Percentiles rank a stretch among this genome's conserved stretches.
Conservation (phyloP, 1,140 invertebrate genomes). For the Physella acuta region DNA sequence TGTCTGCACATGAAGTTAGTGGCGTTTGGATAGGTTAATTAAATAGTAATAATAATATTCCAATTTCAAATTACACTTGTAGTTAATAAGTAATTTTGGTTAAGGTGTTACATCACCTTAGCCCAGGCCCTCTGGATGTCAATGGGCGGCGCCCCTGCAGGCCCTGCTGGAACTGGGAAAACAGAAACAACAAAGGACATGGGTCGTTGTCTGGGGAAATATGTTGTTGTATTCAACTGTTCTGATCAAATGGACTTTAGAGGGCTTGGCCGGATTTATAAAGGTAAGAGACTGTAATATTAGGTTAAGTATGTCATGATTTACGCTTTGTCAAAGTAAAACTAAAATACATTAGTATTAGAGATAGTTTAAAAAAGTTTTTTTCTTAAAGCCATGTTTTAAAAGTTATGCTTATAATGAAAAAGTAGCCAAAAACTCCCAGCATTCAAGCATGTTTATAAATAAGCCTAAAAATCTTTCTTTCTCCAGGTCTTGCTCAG, state of each 20-base stretch:
- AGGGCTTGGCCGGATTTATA: conserved; percentile 86
- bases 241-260: conserved; percentile 98
- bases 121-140: conserved; percentile 93
- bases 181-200: conserved; percentile 98
- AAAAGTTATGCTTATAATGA: not conserved
- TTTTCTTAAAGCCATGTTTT: not conserved
- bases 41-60: not conserved
- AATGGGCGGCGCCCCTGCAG: conserved; percentile 93
- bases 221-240: conserved; percentile 97
- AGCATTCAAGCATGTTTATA: too few species aligned
- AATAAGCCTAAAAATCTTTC: too few species aligned
- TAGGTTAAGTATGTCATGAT: too few species aligned
- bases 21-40: too few species aligned
- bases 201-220: conserved; percentile 96
- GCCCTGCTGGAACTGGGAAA: conserved; percentile 93
- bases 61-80: not conserved
- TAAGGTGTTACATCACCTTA: conserved; percentile 91
- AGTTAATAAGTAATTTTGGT: conserved; percentile 24
- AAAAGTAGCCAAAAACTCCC: not conserved
- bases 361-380: not conserved
- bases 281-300: too few species aligned
- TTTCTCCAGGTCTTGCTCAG: conserved; percentile 76
- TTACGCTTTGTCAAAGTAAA: too few species aligned
- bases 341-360: not conserved
- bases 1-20: too few species aligned